A percentile compares a stretch with the other conserved stretches of the same genome.
These are phyloP conservation scores for Caloenas nicobarica DNA, from an alignment of 2,113 vertebrate genomes.

Conservation along the genomic window DNA sequence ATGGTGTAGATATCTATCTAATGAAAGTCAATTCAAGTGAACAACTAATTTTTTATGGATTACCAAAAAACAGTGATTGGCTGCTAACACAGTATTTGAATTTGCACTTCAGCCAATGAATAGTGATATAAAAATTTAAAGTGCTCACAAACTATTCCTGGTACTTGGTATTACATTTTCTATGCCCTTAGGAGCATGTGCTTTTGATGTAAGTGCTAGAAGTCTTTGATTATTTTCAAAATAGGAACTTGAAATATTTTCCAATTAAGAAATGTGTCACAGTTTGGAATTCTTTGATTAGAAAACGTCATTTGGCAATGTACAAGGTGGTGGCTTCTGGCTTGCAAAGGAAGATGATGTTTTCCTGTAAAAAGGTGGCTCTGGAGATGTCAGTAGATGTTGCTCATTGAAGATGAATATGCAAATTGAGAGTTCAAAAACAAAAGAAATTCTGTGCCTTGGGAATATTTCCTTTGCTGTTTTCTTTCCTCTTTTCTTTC, in stretches of 20 bases:
- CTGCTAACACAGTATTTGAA: neutral
- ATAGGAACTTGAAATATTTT: neutral
- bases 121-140: neutral
- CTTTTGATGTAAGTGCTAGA: neutral
- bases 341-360: neutral
- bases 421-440: neutral
- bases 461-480: conserved; percentile 2
- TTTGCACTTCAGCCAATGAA: neutral
- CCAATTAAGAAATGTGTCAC: neutral
- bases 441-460: neutral
- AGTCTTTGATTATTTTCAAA: neutral
- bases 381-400: neutral
- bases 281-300: neutral
- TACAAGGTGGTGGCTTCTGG: neutral
- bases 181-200: neutral
- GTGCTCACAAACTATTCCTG: neutral
- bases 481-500: neutral
- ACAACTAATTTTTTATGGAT: neutral
- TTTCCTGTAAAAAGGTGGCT: neutral
- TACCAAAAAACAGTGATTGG: neutral
- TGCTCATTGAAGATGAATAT: neutral
- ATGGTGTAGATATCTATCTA: neutral
- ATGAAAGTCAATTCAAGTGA: neutral
- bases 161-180: neutral
- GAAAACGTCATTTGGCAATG: neutral